Evolutionary conservation across 2,888 invertebrate genomes (phyloP).

Genomic region (Phengaris alcon): DNA sequence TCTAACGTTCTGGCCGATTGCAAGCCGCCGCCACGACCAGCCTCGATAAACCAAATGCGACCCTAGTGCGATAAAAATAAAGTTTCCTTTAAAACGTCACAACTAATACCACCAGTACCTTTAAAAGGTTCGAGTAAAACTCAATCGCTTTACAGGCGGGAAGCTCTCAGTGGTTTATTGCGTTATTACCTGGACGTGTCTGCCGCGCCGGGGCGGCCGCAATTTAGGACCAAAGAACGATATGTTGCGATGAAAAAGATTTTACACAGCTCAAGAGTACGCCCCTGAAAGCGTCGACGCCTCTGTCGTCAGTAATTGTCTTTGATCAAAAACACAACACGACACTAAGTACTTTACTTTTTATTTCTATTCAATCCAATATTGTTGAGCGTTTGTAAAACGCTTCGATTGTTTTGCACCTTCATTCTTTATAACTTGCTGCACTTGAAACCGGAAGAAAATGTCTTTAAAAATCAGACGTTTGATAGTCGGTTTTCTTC

Average conservation of each 20-base stretch:
- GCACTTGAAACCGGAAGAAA: conserved; percentile 15
- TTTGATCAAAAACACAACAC: conserved; percentile 71
- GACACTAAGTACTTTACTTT: conserved; percentile 56
- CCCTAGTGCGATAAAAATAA: conserved; percentile 56
- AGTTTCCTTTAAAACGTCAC: conserved; percentile 53
- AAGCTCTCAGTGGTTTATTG: conserved; percentile 79
- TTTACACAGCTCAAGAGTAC: conserved; percentile 64
- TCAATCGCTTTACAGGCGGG: conserved; percentile 77
- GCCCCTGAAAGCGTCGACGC: conserved; percentile 52
- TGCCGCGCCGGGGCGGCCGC: conserved; percentile 72
- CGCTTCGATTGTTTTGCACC: conserved; percentile 26
- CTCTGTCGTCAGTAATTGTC: conserved; percentile 68
- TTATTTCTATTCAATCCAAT: conserved; percentile 72
- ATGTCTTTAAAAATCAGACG: conserved; percentile 2
- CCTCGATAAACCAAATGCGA: conserved; percentile 45
- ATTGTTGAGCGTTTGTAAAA: conserved; percentile 52
- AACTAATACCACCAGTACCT: conserved; percentile 63
- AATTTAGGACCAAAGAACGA: conserved; percentile 75
- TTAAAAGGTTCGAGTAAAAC: conserved; percentile 75
- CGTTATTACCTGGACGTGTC: conserved; percentile 79
- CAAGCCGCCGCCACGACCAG: conserved; percentile 50
- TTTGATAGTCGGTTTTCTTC: conserved; percentile 13
- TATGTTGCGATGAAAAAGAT: conserved; percentile 74
- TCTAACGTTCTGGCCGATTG: conserved; percentile 67
- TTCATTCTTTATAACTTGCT: conserved; percentile 23